Evolutionary conservation across 2,797 vertebrate species (phyloP), one percentile per base, ranked within the genome.

Genomic region (Spondyliosoma cantharus): DNA sequence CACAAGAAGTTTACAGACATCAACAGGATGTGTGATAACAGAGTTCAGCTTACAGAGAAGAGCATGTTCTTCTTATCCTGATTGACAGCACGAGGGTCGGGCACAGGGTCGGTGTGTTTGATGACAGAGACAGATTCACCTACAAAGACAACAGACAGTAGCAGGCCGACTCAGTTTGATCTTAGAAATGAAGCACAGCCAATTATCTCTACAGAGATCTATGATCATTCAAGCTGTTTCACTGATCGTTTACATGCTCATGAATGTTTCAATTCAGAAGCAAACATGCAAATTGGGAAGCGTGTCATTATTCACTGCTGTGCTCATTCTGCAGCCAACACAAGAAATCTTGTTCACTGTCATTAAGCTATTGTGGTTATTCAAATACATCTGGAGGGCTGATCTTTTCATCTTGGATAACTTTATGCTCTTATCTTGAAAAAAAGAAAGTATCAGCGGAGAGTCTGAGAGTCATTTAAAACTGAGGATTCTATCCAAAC

Each of bases 61-160:
- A 99, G 96, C 98, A 99, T 99, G 92, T 99, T 99, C 95, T 99
- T 99, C 90, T 99, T 99, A 92, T 99, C 98, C 85, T 99, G 98
- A 89, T 99, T 99, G 78, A 99, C 98, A 45, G 98, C 98, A 29
- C 98, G 96, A 14, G 97, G 98, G 91, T 99, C 98, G 5, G 98
- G 98, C 48, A 99, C 97, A 0, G 98, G 98, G 88, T 99, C 98
- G 0, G 98, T 99, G 93, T 99, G 98, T 91, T 99, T 99, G 87
- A 99, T 99, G 84, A 99, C 96, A 7, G 98, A 99, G 27, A 99
- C 95, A 20, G 98, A 99, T 87, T 99, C 98, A 76, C 98, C 98
- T 98, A 59, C 11, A 72, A 66, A 74, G 42, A 84, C 58, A 68
- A 68, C 27, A 82, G n/a, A 85, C 11, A 3, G 43, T 20, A 50